Evolutionary conservation across 1,140 invertebrate species (phyloP).

Genomic region (Drosophila arawakana): DNA sequence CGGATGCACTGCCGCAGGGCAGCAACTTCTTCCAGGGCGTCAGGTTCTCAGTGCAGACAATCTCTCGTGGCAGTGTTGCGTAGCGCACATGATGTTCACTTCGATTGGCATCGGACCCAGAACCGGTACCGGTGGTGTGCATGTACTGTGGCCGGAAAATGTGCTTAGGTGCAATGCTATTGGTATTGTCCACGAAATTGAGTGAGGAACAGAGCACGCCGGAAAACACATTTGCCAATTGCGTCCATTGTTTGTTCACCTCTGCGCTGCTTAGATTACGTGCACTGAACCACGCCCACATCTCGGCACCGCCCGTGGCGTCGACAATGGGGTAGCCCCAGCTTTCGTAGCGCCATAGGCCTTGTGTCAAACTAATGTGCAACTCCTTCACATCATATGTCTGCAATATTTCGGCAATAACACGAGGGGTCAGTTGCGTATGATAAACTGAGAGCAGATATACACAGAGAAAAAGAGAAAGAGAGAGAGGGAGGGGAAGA

Average conservation of each 20-base stretch:
- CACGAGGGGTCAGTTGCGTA: conserved; percentile 94
- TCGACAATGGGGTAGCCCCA: conserved; percentile 96
- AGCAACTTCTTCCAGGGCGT: conserved; percentile 99
- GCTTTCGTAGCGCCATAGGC: conserved; percentile 95
- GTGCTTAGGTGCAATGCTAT: conserved; percentile 93
- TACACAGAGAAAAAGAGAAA: neutral
- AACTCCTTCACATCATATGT: conserved; percentile 94
- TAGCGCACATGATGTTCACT: conserved; percentile 85
- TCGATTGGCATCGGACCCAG: conserved; percentile 59
- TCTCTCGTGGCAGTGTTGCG: conserved; percentile 95
- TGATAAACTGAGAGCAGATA: conserved; percentile 87
- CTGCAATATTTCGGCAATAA: conserved; percentile 95
- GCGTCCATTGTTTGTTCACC: conserved; percentile 94
- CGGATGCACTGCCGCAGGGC: conserved; percentile 95
- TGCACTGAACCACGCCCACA: conserved; percentile 95
- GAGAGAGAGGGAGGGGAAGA: neutral
- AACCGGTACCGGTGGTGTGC: conserved; percentile 51
- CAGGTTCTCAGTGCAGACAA: conserved; percentile 99
- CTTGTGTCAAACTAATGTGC: conserved; percentile 96
- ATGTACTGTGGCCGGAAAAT: conserved; percentile 90
- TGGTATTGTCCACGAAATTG: conserved; percentile 96
- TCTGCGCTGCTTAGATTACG: conserved; percentile 84
- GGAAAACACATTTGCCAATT: conserved; percentile 94
- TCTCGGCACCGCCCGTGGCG: conserved; percentile 95
- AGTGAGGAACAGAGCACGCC: conserved; percentile 98